phyloP scores from a whole-genome alignment of 1,140 invertebrate species.

The Metaphire vulgaris region DNA sequence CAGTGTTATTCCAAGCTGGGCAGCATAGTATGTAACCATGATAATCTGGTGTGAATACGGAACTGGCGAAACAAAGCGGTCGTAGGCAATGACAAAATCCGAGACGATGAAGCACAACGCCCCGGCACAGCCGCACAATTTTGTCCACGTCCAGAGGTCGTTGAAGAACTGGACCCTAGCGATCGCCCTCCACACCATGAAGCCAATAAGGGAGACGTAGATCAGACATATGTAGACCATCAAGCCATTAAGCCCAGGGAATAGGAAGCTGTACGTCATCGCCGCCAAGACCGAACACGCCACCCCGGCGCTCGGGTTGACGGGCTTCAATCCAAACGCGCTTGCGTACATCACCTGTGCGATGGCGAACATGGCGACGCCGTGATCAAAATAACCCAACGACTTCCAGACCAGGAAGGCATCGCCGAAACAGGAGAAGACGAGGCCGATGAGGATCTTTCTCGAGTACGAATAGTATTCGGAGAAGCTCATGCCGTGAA shows the following conservation, averaged over 20 bases:
- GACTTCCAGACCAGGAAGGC: conserved; percentile 67
- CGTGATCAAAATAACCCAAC: conserved; percentile 61
- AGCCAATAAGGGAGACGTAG: conserved; percentile 67
- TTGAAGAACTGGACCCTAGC: conserved; percentile 64
- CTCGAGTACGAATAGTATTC: conserved; percentile 67
- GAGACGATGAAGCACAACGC: conserved; percentile 65
- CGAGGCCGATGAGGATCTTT: conserved; percentile 66
- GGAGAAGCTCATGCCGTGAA: conserved; percentile 66
- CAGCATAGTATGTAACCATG: conserved; percentile 82
- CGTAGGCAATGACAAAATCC: conserved; percentile 69
- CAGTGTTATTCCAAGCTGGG: conserved; percentile 74
- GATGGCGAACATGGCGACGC: conserved; percentile 73
- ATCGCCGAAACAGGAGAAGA: conserved; percentile 77
- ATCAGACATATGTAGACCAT: conserved; percentile 56
- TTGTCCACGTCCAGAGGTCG: conserved; percentile 63
- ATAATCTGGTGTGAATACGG: conserved; percentile 68
- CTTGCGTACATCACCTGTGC: conserved; percentile 70
- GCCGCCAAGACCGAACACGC: conserved; percentile 39
- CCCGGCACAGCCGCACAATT: conserved; percentile 66
- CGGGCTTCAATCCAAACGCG: conserved; percentile 72
- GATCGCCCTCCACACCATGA: conserved; percentile 75
- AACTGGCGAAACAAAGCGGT: conserved; percentile 65
- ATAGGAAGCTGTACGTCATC: conserved; percentile 40
- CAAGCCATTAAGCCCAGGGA: conserved; percentile 36
- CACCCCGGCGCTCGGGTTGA: conserved; percentile 60